A percentile compares a stretch with the other conserved stretches of the same genome.
These are phyloP conservation scores for Stenurella melanura DNA, from an alignment of 2,888 invertebrate species.

Conservation along the genomic window DNA sequence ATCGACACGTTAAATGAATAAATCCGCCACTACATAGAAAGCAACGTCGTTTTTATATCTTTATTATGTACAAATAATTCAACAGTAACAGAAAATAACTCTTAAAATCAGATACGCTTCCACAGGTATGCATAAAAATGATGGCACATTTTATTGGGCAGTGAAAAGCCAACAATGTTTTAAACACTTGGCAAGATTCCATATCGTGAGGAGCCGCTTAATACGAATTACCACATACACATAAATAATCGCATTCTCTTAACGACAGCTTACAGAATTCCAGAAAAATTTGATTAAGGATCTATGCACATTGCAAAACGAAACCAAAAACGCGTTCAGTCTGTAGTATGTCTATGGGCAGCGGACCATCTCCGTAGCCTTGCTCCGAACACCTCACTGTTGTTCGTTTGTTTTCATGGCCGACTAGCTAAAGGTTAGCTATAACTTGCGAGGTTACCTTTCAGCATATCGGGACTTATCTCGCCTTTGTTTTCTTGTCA, in stretches of 20 bases:
- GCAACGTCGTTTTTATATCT: not conserved
- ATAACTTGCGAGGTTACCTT: conserved; percentile 73
- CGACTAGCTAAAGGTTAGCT: conserved; percentile 71
- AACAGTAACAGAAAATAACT: conserved; percentile 41
- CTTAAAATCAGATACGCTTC: conserved; percentile 48
- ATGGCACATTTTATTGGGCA: conserved; percentile 50
- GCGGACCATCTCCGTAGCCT: conserved; percentile 62
- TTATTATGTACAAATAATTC: conserved; percentile 24
- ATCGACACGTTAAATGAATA: conserved; percentile 6
- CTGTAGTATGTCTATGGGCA: conserved; percentile 72
- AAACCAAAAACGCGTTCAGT: conserved; percentile 71
- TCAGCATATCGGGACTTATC: conserved; percentile 73
- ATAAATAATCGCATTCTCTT: conserved; percentile 69
- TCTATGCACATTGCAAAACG: conserved; percentile 71
- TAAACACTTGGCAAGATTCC: conserved; percentile 60
- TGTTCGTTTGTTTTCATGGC: conserved; percentile 57
- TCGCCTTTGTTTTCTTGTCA: conserved; percentile 75
- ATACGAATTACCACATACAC: conserved; percentile 66
- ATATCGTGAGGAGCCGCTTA: conserved; percentile 58
- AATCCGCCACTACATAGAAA: not conserved
- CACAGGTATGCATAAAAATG: conserved; percentile 48
- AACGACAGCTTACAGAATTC: conserved; percentile 72
- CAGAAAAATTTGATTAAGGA: conserved; percentile 74
- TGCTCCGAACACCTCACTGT: conserved; percentile 41
- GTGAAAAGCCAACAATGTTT: conserved; percentile 54